Evolutionary conservation across 2,797 vertebrate species (phyloP), one percentile per base, ranked within the genome.

Genomic region (Delichon dasypus): DNA sequence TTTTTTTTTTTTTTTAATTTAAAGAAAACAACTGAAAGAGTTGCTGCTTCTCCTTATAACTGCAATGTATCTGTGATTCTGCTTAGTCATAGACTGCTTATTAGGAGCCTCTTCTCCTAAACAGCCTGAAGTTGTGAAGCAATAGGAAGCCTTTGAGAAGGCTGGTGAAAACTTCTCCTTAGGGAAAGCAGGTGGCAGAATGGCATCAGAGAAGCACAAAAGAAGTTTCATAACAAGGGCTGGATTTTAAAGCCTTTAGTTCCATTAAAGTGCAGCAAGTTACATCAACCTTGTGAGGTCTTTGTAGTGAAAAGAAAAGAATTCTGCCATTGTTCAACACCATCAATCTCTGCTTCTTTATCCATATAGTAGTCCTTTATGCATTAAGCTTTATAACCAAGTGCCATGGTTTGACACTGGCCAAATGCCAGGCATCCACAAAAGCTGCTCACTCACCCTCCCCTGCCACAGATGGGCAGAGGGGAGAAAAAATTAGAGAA

Each of bases 361-460:
- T 44, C 60, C 30, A 30, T 32, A 16, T 40, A 55, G 13, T 25
- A 5, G 5, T 75, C 44, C 45, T 65, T 87, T 51, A 51, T 47
- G 9, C 62, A 44, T 36, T 29, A 79, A 48, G 11, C 29, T 73
- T 58, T 73, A 50, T 57, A 30, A 58, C 10, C 44, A 53, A 61
- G 26, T 23, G 14, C 50, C 30, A 25, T 42, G 6, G 7, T 42
- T 48, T 57, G 11, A 34, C 53, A 27, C 22, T 12, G 36, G 36
- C 14, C 20, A 27, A 64, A 48, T 0, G 0, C 19, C 70, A 57
- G 42, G 13, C 11, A 48, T 16, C 13, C 42, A 57, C 1, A 1
- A 74, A 65, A 57, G 20, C 14, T 3, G 1, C 34, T 48, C 2
- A 0, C 30, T 34, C 34, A 29, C 13, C 19, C 8, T 40, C 8